Base-by-base conservation (phyloP, 2,888 invertebrate genomes). In the Orthonychiurus folsomi region DNA sequence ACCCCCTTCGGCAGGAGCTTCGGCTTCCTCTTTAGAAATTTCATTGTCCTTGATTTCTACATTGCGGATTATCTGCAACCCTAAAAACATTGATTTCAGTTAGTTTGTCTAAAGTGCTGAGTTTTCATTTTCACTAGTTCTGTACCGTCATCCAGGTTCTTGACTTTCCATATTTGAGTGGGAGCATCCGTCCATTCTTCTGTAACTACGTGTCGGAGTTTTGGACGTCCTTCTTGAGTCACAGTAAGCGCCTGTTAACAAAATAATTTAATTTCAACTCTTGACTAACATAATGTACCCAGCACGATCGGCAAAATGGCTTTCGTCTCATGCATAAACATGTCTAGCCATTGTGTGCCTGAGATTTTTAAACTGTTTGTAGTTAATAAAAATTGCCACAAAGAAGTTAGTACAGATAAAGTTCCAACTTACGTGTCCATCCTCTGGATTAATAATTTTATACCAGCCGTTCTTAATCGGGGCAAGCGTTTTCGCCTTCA, bases 381-480 rank as follows among this genome's bases (percentile, higher is more conserved):
- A 37, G 9, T 37, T 15, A 37, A 9, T 37, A 37, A 37, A 37
- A 37, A 37, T 37, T 37, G 37, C 15, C 5, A 15, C 37, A 37
- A n/a, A n/a, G n/a, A n/a, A n/a, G n/a, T n/a, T n/a, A n/a, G n/a
- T n/a, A n/a, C n/a, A n/a, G n/a, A n/a, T n/a, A n/a, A n/a, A n/a
- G n/a, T n/a, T n/a, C n/a, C 37, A 37, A 37, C n/a, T 52, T 52
- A 52, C 52, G 12, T 9, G 5, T 52, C 52, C 52, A 23, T 52
- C 52, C 5, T 52, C 9, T 12, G 24, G 21, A 23, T 52, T 52
- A 9, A 52, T n/a, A 52, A 52, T 52, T 52, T 52, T 52, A 23
- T 52, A 52, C 5, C 5, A 12, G 20, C 52, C 52, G 24, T 52
- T 23, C 20, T 52, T 52, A 20, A 52, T 52, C n/a, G 52, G 28